Evolutionary conservation across 1,140 invertebrate species (phyloP), one percentile per base, ranked within the genome.

Genomic region (Drosophila sechellia): DNA sequence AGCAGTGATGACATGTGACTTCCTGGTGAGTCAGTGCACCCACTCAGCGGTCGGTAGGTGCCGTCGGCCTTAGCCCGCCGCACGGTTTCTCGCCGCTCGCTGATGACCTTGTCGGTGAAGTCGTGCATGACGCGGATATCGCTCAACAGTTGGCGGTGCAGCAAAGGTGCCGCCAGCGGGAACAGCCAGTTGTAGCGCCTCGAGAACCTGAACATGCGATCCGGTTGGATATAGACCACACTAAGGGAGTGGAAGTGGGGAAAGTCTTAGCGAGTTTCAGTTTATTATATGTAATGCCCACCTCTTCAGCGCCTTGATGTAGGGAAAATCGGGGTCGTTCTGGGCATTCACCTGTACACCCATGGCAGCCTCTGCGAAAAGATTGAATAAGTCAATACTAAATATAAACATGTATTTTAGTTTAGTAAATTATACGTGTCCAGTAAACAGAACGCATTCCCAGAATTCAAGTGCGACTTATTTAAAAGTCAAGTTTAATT

Each of bases 321-420:
- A 96, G 20, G 94, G 93, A 34, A 93, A 94, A 34, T 94, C 92
- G 12, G 81, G 74, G 72, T 94, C 92, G 11, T 77, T 89, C 81
- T 96, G 94, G 5, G 95, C 95, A 87, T 95, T 93, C 10, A 96
- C 93, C 60, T 93, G 92, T 35, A 92, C 92, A 2, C 96, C 95
- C 95, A 96, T 96, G 39, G 95, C 95, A 50, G 94, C 94, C 91
- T 96, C 95, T 87, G 48, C 0, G 12, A 90, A 37, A 25, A 35
- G 40, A 5, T 46, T 12, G 4, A 27, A 52, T 49, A 58, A 15
- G 65, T 61, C n/a, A 40, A 37, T 61, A 61, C 4, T 35, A 5
- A 17, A 10, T 13, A 45, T 45, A 11, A 43, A 17, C 5, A 15
- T 42, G 4, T 39, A 4, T 3, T 13, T 12, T 12, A 37, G 5